Conservation (phyloP, 2,113 vertebrate genomes). For the Coracopsis vasa region DNA sequence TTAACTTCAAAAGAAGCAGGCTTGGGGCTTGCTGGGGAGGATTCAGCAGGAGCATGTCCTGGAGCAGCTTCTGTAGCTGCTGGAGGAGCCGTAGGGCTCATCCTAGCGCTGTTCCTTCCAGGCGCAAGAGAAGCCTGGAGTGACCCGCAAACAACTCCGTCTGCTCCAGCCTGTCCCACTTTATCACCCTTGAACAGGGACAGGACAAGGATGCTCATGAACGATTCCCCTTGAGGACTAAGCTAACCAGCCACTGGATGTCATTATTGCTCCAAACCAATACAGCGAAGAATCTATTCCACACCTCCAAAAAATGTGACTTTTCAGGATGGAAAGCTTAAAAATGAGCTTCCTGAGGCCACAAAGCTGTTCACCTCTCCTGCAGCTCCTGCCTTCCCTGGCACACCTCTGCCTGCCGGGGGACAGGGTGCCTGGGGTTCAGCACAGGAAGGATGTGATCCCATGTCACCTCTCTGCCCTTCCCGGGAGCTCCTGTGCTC, state of each 20-base stretch:
- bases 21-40: not conserved
- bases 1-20: not conserved
- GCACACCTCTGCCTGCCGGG: not conserved
- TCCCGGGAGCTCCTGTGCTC: not conserved
- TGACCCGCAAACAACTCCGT: not conserved
- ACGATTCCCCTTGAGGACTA: not conserved
- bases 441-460: fast-evolving
- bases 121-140: not conserved
- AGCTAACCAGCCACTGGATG: slow-evolving; percentile 66
- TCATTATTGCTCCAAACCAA: slow-evolving; percentile 70
- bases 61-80: not conserved
- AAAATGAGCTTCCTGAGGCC: not conserved
- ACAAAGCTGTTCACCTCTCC: not conserved
- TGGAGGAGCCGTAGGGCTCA: fast-evolving
- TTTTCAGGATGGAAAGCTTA: slow-evolving; percentile 17
- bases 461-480: not conserved
- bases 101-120: not conserved
- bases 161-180: not conserved
- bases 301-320: not conserved
- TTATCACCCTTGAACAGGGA: not conserved
- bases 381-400: not conserved
- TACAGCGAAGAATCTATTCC: not conserved
- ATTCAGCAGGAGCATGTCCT: not conserved
- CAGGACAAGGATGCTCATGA: not conserved
- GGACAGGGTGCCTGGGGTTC: not conserved